Percentiles rank a stretch among this genome's conserved stretches.
Conservation (phyloP, 2,797 vertebrate species). For the Garrulus glandarius region DNA sequence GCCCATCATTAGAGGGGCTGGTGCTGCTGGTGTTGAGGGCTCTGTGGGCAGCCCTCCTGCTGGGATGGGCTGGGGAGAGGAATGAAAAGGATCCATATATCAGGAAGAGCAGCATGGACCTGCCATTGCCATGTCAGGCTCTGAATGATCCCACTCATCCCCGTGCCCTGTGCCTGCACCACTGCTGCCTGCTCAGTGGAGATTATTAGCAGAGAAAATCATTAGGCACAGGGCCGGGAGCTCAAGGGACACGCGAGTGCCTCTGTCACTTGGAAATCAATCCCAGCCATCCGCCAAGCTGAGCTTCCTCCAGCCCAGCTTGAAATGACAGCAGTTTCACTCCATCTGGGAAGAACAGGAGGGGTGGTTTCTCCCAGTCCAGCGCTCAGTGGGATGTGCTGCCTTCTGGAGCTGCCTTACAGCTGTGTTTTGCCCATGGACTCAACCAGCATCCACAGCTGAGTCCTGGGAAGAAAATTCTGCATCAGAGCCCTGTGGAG, state of each 20-base stretch:
- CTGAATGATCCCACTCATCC: not conserved
- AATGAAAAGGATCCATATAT: not conserved
- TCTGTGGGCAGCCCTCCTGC: not conserved
- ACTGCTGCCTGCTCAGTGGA: not conserved
- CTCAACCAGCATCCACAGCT: accelerated
- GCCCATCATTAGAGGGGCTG: accelerated
- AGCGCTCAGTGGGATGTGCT: not conserved
- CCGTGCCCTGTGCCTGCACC: not conserved
- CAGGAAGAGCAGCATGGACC: not conserved
- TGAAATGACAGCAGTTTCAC: not conserved
- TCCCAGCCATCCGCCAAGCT: not conserved
- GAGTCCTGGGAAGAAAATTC: not conserved
- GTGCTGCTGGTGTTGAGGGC: accelerated
- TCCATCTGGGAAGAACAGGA: not conserved
- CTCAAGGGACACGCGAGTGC: not conserved
- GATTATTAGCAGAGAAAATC: conserved; percentile 33
- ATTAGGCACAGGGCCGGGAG: not conserved
- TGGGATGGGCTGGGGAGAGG: not conserved
- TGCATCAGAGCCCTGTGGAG: not conserved
- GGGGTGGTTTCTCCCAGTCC: not conserved
- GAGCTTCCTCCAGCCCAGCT: not conserved
- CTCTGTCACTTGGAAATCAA: conserved; percentile 38
- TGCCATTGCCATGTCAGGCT: not conserved
- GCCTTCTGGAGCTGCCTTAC: not conserved
- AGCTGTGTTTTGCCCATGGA: not conserved